These are phyloP conservation scores for Acleris cristana DNA, from an alignment of 2,888 invertebrate genomes.

Conservation along the genomic window DNA sequence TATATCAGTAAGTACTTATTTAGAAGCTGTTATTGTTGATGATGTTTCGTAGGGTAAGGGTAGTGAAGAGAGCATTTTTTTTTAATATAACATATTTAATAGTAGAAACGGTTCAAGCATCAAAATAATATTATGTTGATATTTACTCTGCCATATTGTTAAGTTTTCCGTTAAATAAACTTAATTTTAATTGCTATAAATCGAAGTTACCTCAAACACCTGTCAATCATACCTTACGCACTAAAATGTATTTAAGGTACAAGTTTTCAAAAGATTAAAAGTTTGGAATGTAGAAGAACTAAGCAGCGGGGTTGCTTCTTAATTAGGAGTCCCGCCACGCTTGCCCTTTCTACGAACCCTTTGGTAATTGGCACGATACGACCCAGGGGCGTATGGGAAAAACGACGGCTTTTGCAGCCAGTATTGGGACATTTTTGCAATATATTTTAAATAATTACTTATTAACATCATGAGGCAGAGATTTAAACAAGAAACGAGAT, in stretches of 20 bases:
- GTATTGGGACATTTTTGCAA: slow-evolving; percentile 1
- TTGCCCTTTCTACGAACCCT: slow-evolving; percentile 76
- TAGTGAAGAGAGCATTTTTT: background rate
- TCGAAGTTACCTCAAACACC: background rate
- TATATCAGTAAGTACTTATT: slow-evolving; percentile 33
- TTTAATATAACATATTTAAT: background rate
- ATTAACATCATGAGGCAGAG: too few species aligned
- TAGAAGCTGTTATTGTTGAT: slow-evolving; percentile 26
- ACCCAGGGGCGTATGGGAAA: slow-evolving; percentile 77
- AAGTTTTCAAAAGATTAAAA: slow-evolving; percentile 17
- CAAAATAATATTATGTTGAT: too few species aligned
- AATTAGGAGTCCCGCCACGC: slow-evolving; percentile 81
- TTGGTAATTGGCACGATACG: slow-evolving; percentile 81
- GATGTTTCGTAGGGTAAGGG: slow-evolving; percentile 16
- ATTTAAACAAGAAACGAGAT: too few species aligned
- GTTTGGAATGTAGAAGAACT: slow-evolving; percentile 40
- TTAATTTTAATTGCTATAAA: too few species aligned
- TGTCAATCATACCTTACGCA: background rate
- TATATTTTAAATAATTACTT: background rate
- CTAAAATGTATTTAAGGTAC: too few species aligned
- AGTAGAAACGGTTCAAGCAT: background rate
- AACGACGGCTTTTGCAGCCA: slow-evolving; percentile 59
- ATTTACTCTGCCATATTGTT: too few species aligned
- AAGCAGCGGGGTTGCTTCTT: slow-evolving; percentile 70
- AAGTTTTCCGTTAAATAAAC: too few species aligned